Percentiles rank a stretch among this genome's conserved stretches.
Conservation (phyloP, 1,140 invertebrate species). For the Polyergus mexicanus region DNA sequence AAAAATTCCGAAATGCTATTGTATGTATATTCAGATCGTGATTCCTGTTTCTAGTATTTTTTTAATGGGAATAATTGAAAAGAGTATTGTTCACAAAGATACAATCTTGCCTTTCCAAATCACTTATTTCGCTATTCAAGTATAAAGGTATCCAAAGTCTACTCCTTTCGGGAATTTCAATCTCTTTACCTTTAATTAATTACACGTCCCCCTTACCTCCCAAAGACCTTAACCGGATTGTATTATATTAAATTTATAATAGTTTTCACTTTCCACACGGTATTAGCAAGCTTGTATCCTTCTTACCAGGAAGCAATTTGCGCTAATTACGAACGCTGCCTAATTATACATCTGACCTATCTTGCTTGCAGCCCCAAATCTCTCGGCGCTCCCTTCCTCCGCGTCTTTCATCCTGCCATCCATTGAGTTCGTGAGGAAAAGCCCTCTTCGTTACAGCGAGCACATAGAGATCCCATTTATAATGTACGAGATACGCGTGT, state of each 20-base stretch:
- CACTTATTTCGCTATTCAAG: neutral
- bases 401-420: constrained; percentile 38
- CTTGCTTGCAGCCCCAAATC: constrained; percentile 74
- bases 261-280: constrained; percentile 71
- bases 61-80: neutral
- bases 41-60: neutral
- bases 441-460: constrained; percentile 72
- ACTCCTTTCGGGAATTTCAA: neutral
- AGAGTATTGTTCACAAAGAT: neutral
- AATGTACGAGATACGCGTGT: constrained; percentile 79
- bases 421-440: constrained; percentile 63
- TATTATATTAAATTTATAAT: constrained; percentile 76
- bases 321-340: constrained; percentile 85
- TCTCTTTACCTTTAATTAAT: constrained; percentile 69
- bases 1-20: neutral
- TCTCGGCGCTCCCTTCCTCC: constrained; percentile 63
- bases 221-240: constrained; percentile 67
- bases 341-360: constrained; percentile 82
- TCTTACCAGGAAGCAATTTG: constrained; percentile 84
- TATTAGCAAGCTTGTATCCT: constrained; percentile 72
- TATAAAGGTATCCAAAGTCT: neutral
- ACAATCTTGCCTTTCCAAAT: neutral
- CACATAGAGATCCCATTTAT: constrained; percentile 81
- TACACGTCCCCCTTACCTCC: constrained; percentile 22
- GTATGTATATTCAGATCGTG: neutral